phyloP scores from a whole-genome alignment of 1,140 invertebrate genomes.

The Cecropterus lyciades region DNA sequence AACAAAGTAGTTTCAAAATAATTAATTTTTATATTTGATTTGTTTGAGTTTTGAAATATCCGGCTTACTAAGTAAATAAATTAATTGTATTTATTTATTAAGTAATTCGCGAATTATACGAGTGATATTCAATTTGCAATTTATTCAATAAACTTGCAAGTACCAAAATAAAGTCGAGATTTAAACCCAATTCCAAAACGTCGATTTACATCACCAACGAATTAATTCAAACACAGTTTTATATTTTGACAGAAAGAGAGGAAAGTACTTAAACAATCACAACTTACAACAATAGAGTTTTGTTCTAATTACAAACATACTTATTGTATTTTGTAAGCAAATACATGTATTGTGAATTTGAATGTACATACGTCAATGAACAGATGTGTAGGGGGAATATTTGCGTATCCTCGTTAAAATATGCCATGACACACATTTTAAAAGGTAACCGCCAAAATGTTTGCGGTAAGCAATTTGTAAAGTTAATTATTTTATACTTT shows the following conservation, averaged over 20 bases:
- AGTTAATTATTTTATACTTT: background rate
- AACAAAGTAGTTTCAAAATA: no score
- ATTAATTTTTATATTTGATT: no score
- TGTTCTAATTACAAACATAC: background rate
- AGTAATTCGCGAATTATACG: no score
- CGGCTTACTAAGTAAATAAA: no score
- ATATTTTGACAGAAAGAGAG: background rate
- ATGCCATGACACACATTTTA: slow-evolving; percentile 46
- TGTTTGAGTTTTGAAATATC: no score
- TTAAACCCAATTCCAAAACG: no score
- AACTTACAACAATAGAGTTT: slow-evolving; percentile 2
- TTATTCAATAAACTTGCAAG: background rate
- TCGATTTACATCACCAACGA: no score
- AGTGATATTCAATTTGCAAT: no score
- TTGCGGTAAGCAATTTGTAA: slow-evolving; percentile 14
- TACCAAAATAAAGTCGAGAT: no score
- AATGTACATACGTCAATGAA: slow-evolving; percentile 21
- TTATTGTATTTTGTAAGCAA: slow-evolving; percentile 9
- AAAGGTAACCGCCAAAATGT: slow-evolving; percentile 33
- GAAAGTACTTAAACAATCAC: background rate
- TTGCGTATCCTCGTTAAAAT: slow-evolving; percentile 43
- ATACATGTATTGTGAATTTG: slow-evolving; percentile 19
- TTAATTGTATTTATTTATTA: no score
- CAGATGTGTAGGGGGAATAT: slow-evolving; percentile 39
- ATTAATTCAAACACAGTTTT: background rate